A percentile compares a stretch with the other conserved stretches of the same genome.
Evolutionary conservation across 2,797 vertebrate species (phyloP).

Genomic region (Enteromius fasciolatus): DNA sequence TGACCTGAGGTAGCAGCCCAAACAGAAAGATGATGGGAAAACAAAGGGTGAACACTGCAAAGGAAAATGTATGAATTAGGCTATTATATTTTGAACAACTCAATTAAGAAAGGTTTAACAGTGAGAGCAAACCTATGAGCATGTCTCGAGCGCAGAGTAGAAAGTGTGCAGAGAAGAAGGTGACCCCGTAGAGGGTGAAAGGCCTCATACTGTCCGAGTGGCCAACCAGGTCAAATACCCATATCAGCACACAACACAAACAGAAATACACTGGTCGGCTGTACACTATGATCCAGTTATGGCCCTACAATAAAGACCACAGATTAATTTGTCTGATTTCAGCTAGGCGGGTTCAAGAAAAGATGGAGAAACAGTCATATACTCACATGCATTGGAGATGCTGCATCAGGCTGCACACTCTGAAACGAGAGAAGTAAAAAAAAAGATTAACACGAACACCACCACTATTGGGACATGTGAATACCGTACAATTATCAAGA

Average conservation of each 20-base stretch:
- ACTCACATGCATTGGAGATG: slow-evolving; percentile 94
- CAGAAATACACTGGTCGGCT: slow-evolving; percentile 92
- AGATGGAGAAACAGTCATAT: not conserved
- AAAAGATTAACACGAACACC: not conserved
- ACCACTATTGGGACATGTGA: not conserved
- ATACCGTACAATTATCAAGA: not conserved
- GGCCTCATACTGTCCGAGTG: slow-evolving; percentile 77
- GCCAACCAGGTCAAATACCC: slow-evolving; percentile 85
- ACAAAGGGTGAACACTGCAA: slow-evolving; percentile 86
- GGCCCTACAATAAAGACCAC: slow-evolving; percentile 75
- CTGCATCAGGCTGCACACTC: slow-evolving; percentile 92
- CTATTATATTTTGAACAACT: not conserved
- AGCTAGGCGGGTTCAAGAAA: not conserved
- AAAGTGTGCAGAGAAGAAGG: slow-evolving; percentile 86
- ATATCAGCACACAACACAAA: slow-evolving; percentile 87
- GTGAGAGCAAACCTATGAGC: slow-evolving; percentile 79
- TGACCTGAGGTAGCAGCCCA: slow-evolving; percentile 91
- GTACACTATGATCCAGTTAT: slow-evolving; percentile 94
- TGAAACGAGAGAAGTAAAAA: slow-evolving; percentile 58
- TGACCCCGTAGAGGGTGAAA: slow-evolving; percentile 86
- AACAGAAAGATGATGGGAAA: slow-evolving; percentile 90
- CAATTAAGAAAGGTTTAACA: not conserved
- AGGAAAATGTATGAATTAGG: not conserved
- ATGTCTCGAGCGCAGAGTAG: slow-evolving; percentile 86
- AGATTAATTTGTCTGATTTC: not conserved